Percentiles rank a stretch among this genome's conserved stretches.
Conservation (phyloP, 2,888 invertebrate species). For the Orchesella flavescens region DNA sequence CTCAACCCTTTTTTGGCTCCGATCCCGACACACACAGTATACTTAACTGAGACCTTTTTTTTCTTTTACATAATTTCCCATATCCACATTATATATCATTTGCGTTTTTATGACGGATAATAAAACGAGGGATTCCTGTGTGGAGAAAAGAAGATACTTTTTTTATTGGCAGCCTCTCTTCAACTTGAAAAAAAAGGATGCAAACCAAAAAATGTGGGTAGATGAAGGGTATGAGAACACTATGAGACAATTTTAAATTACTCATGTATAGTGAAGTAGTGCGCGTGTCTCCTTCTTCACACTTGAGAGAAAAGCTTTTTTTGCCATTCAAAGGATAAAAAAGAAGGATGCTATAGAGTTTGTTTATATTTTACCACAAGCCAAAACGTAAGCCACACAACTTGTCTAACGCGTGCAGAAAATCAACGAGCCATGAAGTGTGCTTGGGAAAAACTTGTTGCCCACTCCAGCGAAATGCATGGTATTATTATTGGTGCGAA, state of each 20-base stretch:
- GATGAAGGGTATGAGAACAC: background rate
- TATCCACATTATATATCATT: conserved; percentile 16
- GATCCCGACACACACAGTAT: conserved; percentile 37
- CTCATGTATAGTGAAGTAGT: too few species aligned
- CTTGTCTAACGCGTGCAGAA: too few species aligned
- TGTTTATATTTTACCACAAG: too few species aligned
- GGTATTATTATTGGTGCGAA: too few species aligned
- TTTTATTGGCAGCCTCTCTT: background rate
- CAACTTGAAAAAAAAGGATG: background rate
- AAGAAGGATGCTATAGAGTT: too few species aligned
- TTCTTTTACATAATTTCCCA: background rate
- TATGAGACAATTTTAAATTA: background rate
- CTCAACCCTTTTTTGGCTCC: conserved; percentile 49
- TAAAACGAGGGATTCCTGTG: conserved; percentile 8
- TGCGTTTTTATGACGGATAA: conserved; percentile 49
- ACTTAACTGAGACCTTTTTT: background rate
- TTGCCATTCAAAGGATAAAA: background rate
- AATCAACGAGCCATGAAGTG: background rate
- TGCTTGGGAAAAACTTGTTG: too few species aligned
- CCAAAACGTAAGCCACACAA: too few species aligned
- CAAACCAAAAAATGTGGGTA: too few species aligned
- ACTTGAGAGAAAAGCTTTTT: too few species aligned
- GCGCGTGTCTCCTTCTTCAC: too few species aligned
- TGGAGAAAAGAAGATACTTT: background rate
- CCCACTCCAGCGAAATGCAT: too few species aligned